phyloP scores from a whole-genome alignment of 2,797 vertebrate genomes.

The Chlorospingus semifuscus region DNA sequence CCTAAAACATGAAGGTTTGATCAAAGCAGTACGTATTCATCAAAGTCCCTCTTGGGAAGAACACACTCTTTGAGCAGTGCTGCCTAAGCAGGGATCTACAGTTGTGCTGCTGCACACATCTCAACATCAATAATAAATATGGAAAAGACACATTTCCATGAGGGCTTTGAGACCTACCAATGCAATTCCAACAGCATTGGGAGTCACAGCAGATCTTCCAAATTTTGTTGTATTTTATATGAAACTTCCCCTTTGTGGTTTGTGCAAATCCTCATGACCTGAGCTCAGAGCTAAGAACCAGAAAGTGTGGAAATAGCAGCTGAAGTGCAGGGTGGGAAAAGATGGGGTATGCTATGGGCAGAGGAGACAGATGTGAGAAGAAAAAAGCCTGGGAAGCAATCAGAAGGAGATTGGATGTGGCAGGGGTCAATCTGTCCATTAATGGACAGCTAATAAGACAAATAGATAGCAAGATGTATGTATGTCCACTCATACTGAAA shows the following conservation, averaged over 20 bases:
- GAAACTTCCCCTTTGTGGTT: neutral
- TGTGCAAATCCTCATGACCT: neutral
- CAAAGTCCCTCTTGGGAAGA: neutral
- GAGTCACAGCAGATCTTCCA: neutral
- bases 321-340: neutral
- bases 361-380: neutral
- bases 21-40: neutral
- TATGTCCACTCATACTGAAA: neutral
- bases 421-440: neutral
- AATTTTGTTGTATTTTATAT: neutral
- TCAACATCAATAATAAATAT: neutral
- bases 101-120: neutral
- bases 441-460: neutral
- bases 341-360: neutral
- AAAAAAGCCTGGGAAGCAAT: neutral
- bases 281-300: neutral
- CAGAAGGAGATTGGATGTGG: neutral
- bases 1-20: neutral
- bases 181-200: neutral
- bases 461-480: rapidly evolving
- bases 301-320: neutral
- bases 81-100: neutral
- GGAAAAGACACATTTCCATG: neutral
- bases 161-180: neutral
- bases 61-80: neutral